Percentiles rank a stretch among this genome's conserved stretches.
Evolutionary conservation across 1,140 invertebrate species (phyloP).

Genomic region (Kradibia gibbosae): DNA sequence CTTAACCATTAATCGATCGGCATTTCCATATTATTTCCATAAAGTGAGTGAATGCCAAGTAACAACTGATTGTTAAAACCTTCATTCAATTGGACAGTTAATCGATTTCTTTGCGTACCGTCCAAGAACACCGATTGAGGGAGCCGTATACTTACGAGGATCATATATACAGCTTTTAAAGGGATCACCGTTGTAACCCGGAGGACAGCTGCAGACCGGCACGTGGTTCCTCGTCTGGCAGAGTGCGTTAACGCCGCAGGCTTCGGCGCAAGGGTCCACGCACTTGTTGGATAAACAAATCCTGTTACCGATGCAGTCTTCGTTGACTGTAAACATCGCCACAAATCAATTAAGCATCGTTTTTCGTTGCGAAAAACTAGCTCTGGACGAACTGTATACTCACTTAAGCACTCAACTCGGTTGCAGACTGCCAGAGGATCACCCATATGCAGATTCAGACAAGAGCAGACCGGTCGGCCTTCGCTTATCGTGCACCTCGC

Average conservation of each 20-base stretch:
- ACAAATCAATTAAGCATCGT: not conserved
- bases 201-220: conserved; percentile 78
- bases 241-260: conserved; percentile 77
- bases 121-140: too few species aligned
- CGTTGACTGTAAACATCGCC: conserved; percentile 62
- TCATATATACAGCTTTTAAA: conserved; percentile 73
- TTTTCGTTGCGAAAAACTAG: not conserved
- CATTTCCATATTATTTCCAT: too few species aligned
- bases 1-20: too few species aligned
- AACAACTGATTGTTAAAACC: too few species aligned
- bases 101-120: too few species aligned
- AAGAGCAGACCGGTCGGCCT: conserved; percentile 75
- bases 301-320: conserved; percentile 68
- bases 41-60: too few species aligned
- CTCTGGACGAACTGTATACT: conserved; percentile 49
- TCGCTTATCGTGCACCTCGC: conserved; percentile 72
- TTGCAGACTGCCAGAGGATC: conserved; percentile 74
- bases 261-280: conserved; percentile 75
- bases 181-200: conserved; percentile 79
- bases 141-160: conserved; percentile 67
- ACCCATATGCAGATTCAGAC: conserved; percentile 76
- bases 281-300: conserved; percentile 76
- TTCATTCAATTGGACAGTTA: too few species aligned
- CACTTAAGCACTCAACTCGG: conserved; percentile 74
- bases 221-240: conserved; percentile 77